Evolutionary conservation across 1,140 invertebrate genomes (phyloP).

Genomic region (Drosophila varians): DNA sequence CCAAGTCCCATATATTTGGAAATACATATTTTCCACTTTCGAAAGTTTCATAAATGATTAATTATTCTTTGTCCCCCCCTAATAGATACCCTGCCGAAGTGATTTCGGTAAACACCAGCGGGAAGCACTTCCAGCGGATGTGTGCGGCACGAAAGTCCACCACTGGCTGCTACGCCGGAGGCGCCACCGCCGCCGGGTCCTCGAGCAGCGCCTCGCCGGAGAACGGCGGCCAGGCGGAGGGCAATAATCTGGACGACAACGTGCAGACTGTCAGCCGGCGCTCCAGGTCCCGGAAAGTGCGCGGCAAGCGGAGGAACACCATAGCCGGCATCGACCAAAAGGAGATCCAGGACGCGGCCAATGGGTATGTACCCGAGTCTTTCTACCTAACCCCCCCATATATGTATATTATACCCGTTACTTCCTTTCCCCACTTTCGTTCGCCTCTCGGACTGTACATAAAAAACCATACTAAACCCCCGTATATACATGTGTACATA

Average conservation of each 20-base stretch:
- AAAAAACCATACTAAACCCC: slow-evolving; percentile 46
- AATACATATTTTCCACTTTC: no score
- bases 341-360: slow-evolving; percentile 91
- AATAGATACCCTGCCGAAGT: slow-evolving; percentile 93
- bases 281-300: slow-evolving; percentile 89
- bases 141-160: slow-evolving; percentile 92
- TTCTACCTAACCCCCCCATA: neutral
- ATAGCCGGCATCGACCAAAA: slow-evolving; percentile 94
- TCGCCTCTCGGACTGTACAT: slow-evolving; percentile 58
- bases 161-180: slow-evolving; percentile 81
- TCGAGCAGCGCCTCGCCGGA: slow-evolving; percentile 83
- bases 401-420: slow-evolving; percentile 22
- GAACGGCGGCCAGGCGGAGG: slow-evolving; percentile 72
- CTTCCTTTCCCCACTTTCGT: slow-evolving; percentile 38
- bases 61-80: neutral
- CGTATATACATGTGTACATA: slow-evolving; percentile 44
- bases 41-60: slow-evolving; percentile 2
- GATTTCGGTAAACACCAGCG: slow-evolving; percentile 93
- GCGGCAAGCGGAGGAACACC: slow-evolving; percentile 93
- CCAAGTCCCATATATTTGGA: no score
- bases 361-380: slow-evolving; percentile 87
- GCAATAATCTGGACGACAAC: slow-evolving; percentile 81
- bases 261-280: slow-evolving; percentile 88
- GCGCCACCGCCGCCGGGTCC: slow-evolving; percentile 74
- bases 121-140: slow-evolving; percentile 93